Evolutionary conservation across 2,888 invertebrate genomes (phyloP).

Genomic region (Cylloceria caligata): DNA sequence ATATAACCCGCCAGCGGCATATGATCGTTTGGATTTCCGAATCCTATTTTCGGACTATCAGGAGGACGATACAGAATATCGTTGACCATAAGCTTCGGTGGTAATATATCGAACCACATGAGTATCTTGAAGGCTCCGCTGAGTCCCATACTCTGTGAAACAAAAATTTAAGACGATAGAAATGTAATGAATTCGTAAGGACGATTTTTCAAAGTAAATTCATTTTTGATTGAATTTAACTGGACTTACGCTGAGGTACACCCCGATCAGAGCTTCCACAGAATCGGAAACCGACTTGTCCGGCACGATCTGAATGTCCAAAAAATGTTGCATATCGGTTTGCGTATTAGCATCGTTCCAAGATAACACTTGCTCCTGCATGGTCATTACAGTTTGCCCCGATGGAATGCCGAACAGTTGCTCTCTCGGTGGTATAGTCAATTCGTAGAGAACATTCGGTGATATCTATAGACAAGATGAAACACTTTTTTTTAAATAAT

Average conservation of each 20-base stretch:
- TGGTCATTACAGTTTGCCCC: constrained; percentile 75
- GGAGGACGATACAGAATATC: constrained; percentile 77
- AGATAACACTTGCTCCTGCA: constrained; percentile 77
- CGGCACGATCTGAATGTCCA: constrained; percentile 85
- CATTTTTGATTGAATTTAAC: neutral
- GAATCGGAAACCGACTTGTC: constrained; percentile 92
- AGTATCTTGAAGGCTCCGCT: constrained; percentile 86
- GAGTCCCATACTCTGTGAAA: constrained; percentile 85
- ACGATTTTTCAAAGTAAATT: too few relatives aligned
- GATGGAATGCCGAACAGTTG: constrained; percentile 83
- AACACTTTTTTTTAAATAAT: neutral
- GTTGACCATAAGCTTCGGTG: constrained; percentile 83
- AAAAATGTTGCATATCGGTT: constrained; percentile 85
- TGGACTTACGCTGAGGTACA: constrained; percentile 87
- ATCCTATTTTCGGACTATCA: constrained; percentile 59
- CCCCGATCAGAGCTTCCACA: constrained; percentile 94
- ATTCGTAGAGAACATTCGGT: constrained; percentile 85
- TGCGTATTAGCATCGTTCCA: constrained; percentile 81
- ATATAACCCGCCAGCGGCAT: constrained; percentile 84
- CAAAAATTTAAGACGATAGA: neutral
- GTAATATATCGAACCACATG: constrained; percentile 88
- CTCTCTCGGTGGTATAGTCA: constrained; percentile 85
- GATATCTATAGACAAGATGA: constrained; percentile 81
- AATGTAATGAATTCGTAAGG: neutral
- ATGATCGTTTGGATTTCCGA: constrained; percentile 80